A percentile compares a stretch with the other conserved stretches of the same genome.
Evolutionary conservation across 2,797 vertebrate genomes (phyloP).

Genomic region (Manis javanica): DNA sequence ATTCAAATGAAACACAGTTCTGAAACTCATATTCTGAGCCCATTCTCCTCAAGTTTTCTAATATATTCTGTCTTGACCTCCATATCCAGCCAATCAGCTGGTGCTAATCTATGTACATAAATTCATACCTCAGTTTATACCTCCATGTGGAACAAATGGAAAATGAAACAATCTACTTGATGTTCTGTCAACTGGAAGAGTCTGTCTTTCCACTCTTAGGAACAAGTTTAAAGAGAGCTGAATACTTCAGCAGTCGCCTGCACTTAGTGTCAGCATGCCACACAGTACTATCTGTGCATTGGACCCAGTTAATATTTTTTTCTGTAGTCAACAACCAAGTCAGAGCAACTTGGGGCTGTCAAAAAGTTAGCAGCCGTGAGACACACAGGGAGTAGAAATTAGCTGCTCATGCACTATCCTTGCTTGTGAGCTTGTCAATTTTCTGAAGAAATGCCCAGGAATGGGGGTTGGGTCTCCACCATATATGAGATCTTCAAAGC

Average conservation of each 20-base stretch:
- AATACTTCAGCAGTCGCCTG: background rate
- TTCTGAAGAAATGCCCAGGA: background rate
- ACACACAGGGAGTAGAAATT: rapidly evolving
- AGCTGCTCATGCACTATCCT: background rate
- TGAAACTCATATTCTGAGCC: too few relatives aligned
- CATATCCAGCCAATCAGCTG: too few relatives aligned
- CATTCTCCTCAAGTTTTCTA: too few relatives aligned
- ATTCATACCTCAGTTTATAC: background rate
- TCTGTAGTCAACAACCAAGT: background rate
- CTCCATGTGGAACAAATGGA: background rate
- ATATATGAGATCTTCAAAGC: too few relatives aligned
- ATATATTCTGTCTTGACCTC: too few relatives aligned
- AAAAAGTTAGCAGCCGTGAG: rapidly evolving
- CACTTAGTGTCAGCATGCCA: too few relatives aligned
- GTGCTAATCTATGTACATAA: background rate
- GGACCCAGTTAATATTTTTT: background rate
- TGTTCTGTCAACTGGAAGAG: background rate
- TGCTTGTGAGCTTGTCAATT: background rate
- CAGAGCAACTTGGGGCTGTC: background rate
- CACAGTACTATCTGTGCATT: too few relatives aligned
- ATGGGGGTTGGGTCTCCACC: too few relatives aligned
- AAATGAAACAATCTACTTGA: background rate
- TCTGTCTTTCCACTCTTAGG: background rate
- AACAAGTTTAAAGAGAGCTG: background rate
- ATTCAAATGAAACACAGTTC: too few relatives aligned